These are phyloP conservation scores for Brassicogethes aeneus DNA, from an alignment of 2,888 invertebrate genomes.

Conservation along the genomic window DNA sequence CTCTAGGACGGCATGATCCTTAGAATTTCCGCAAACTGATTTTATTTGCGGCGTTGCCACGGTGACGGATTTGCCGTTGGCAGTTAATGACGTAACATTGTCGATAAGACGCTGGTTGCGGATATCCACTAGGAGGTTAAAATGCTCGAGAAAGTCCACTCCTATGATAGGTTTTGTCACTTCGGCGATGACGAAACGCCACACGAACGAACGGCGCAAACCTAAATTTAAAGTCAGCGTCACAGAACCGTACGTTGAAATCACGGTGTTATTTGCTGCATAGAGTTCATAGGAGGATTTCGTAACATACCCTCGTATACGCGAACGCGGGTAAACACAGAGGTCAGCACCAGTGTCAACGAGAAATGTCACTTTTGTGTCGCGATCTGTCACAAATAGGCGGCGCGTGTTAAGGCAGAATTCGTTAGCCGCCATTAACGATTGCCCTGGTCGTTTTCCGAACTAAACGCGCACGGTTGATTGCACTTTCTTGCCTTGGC, in stretches of 20 bases:
- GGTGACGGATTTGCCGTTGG: constrained; percentile 3
- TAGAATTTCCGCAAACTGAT: constrained; percentile 5
- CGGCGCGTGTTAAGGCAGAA: constrained; percentile 17
- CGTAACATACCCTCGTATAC: constrained; percentile 12
- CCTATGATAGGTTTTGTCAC: not conserved
- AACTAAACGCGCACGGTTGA: constrained; percentile 9
- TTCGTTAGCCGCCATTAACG: constrained; percentile 23
- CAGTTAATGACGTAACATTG: constrained; percentile 5
- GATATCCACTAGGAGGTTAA: constrained; percentile 26
- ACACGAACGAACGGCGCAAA: not conserved
- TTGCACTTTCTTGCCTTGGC: constrained; percentile 8
- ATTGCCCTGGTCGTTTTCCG: constrained; percentile 14
- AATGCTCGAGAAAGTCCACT: constrained; percentile 21
- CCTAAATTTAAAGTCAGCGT: constrained; percentile 13
- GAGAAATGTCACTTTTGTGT: constrained; percentile 17
- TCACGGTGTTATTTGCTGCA: constrained; percentile 28
- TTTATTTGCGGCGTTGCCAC: constrained; percentile 2
- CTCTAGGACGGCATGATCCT: constrained; percentile 9
- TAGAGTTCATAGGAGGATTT: constrained; percentile 21
- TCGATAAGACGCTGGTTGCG: constrained; percentile 19
- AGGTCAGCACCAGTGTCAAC: constrained; percentile 15
- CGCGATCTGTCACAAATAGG: constrained; percentile 20
- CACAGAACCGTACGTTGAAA: constrained; percentile 27
- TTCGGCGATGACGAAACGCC: not conserved
- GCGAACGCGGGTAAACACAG: constrained; percentile 18